phyloP scores from a whole-genome alignment of 2,113 vertebrate genomes.

The Ochotona curzoniae region DNA sequence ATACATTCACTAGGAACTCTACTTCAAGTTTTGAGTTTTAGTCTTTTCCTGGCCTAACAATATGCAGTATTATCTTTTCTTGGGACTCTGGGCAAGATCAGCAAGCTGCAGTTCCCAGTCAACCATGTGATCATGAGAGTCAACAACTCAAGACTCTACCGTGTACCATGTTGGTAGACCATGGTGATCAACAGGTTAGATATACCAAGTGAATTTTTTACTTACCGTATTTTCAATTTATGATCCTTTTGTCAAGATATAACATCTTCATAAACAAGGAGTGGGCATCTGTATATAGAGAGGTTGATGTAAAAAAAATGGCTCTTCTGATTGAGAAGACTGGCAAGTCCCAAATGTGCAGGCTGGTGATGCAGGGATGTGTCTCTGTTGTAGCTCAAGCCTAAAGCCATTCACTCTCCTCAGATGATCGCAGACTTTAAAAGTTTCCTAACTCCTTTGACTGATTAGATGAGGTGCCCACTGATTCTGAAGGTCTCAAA shows the following conservation, averaged over 20 bases:
- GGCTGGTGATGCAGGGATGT: not conserved
- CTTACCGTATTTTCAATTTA: not conserved
- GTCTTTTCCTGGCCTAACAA: not conserved
- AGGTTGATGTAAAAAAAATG: not conserved
- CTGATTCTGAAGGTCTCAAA: not conserved
- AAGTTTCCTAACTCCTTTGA: not conserved
- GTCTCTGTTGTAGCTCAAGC: not conserved
- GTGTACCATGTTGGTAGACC: not conserved
- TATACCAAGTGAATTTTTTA: not conserved
- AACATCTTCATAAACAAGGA: not conserved
- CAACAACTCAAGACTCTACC: not conserved
- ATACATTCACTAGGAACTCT: not conserved
- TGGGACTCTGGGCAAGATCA: not conserved
- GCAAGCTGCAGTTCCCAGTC: not conserved
- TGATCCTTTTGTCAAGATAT: not conserved
- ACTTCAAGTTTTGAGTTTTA: not conserved
- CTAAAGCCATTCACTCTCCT: not conserved
- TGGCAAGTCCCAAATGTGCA: not conserved
- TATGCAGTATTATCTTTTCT: not conserved
- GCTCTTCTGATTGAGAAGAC: not conserved
- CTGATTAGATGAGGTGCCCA: not conserved
- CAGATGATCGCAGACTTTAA: not conserved
- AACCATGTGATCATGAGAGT: not conserved
- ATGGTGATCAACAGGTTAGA: not conserved
- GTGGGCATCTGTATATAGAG: not conserved